Base-by-base conservation (phyloP, 2,888 invertebrate species). In the Caenorhabditis parvicauda region DNA sequence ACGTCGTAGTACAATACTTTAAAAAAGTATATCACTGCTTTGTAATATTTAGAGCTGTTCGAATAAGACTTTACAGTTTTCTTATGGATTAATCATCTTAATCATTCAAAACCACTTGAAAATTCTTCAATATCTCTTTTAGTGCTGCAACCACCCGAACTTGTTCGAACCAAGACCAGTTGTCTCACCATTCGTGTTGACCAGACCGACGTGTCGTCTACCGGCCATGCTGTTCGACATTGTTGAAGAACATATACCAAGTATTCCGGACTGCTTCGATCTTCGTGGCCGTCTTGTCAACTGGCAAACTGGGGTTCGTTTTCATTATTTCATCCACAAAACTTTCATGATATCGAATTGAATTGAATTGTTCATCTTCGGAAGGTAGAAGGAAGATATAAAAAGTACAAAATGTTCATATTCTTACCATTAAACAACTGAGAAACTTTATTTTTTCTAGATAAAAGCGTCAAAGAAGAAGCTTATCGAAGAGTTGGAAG, bases 131-230 rank as follows among this genome's bases (percentile, higher is more conserved):
- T 14, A 22, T 44, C 12, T 41, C 7, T 46, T 64, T 43, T 19
- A 62, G 60, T 80, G 79, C 48, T 95, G 95, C 86, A 95, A 95
- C 85, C 95, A 95, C 86, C 95, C 95, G 17, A 93, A 95, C 85
- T 87, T 95, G 81, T 95, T 95, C 84, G 98, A 99, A 86, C 89
- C 92, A 65, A 87, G 98, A 55, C 93, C 95, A 46, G 93, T 92
- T 41, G 86, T 89, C 51, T 93, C 96, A 45, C 94, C 98, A 60
- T 91, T 95, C 85, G 78, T 82, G 43, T 25, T 74, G 2, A 47
- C 42, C 0, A 59, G 62, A 22, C 44, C 67, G 2, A 48, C 43
- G 19, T 35, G 29, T 5, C 52, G 46, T 9, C n/a, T 68, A 0
- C 75, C 75, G 0, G 61, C 68, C 5, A 41, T 52, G 19, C 24